These are phyloP conservation scores for Rallus crepitans DNA, from an alignment of 2,797 vertebrate species.

Conservation along the genomic window DNA sequence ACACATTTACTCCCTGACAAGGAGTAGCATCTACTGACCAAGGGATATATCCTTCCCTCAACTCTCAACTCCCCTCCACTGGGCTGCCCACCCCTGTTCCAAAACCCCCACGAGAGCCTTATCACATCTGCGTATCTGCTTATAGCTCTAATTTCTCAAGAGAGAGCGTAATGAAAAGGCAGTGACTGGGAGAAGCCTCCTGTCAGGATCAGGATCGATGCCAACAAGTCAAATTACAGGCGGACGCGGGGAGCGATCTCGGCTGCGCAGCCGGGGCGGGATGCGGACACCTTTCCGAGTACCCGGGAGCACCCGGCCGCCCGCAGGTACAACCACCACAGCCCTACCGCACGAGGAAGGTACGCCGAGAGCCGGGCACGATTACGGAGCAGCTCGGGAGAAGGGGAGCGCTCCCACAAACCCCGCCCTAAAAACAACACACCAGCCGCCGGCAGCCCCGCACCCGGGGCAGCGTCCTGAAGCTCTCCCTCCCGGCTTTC, in stretches of 20 bases:
- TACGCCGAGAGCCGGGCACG: background rate
- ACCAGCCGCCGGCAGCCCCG: background rate
- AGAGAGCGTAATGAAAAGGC: background rate
- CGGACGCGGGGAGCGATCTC: no score
- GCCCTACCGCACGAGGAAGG: rapidly evolving
- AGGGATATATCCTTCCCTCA: background rate
- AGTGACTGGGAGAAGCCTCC: background rate
- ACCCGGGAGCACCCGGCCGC: no score
- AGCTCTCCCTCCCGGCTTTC: background rate
- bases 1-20: background rate
- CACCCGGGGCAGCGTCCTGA: background rate
- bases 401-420: background rate
- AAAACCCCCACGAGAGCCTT: background rate
- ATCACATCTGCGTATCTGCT: background rate
- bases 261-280: no score
- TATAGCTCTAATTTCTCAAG: background rate
- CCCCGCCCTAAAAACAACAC: background rate
- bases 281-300: no score
- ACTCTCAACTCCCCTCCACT: background rate
- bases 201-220: background rate
- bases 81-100: background rate
- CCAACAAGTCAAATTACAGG: background rate
- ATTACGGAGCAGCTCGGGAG: rapidly evolving
- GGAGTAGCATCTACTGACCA: background rate
- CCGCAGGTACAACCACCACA: no score